These are phyloP conservation scores for Cladorhizidae sp. DNA, from an alignment of 37 sponge, comb jelly and placozoan genomes.

Conservation along the genomic window DNA sequence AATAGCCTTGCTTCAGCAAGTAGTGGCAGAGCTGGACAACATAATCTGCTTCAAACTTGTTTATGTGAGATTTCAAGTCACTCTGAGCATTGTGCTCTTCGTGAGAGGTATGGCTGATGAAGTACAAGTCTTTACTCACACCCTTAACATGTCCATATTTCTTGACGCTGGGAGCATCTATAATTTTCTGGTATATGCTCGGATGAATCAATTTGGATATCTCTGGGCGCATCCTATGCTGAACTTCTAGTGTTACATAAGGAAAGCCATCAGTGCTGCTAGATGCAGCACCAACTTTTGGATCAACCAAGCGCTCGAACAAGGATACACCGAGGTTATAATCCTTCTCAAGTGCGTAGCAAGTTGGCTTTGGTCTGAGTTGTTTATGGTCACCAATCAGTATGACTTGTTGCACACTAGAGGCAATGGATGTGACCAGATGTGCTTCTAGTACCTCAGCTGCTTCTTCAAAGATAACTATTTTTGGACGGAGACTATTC, in stretches of 20 bases:
- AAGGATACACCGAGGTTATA: constrained; percentile 85
- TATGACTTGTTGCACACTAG: constrained; percentile 85
- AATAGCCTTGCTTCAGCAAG: constrained; percentile 78
- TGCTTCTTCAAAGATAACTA: constrained; percentile 96
- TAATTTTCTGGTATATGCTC: constrained; percentile 66
- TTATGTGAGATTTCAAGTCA: constrained; percentile 55
- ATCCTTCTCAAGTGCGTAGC: constrained; percentile 67
- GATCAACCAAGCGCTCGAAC: constrained; percentile 80
- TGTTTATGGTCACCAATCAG: constrained; percentile 98
- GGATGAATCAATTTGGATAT: constrained; percentile 73
- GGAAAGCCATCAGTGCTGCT: too few species aligned
- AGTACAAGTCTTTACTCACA: constrained; percentile 69
- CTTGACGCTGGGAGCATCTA: constrained; percentile 37
- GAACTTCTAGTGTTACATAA: constrained; percentile 8
- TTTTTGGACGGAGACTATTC: constrained; percentile 67
- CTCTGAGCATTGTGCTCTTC: constrained; percentile 43
- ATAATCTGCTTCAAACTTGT: constrained; percentile 77
- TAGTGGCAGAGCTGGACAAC: constrained; percentile 67
- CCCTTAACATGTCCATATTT: constrained; percentile 58
- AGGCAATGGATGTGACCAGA: constrained; percentile 80
- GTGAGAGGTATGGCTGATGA: constrained; percentile 55
- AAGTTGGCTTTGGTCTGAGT: constrained; percentile 80
- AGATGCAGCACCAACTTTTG: constrained; percentile 42
- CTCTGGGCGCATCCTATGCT: constrained; percentile 94
- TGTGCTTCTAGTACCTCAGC: constrained; percentile 96